Evolutionary conservation across 2,113 vertebrate species (phyloP).

Genomic region (Excalfactoria chinensis): DNA sequence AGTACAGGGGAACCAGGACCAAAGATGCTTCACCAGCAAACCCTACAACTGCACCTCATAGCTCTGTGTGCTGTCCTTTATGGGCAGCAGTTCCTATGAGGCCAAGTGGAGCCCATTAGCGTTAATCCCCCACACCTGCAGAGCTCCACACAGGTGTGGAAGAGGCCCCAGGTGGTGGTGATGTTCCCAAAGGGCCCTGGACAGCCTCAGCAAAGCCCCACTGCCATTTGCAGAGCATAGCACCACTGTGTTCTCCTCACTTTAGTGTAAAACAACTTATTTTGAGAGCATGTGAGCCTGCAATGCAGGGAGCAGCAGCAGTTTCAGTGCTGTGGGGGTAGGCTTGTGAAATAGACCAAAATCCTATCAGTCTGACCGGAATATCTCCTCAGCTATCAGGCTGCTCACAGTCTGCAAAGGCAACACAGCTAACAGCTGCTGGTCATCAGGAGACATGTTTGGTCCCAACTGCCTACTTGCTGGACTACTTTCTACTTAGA

Average conservation of each 20-base stretch:
- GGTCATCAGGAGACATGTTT: not conserved
- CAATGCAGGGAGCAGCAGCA: not conserved
- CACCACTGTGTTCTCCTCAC: not conserved
- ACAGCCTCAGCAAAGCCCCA: not conserved
- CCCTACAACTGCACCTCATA: rapidly evolving
- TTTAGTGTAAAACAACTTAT: not conserved
- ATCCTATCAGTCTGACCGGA: no score
- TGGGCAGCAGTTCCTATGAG: rapidly evolving
- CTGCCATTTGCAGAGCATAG: not conserved
- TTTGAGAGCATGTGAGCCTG: not conserved
- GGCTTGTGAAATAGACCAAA: not conserved
- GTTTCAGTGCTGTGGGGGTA: not conserved
- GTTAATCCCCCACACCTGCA: not conserved
- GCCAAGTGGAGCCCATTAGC: rapidly evolving
- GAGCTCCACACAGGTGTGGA: not conserved
- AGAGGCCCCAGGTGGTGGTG: not conserved
- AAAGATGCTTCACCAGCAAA: rapidly evolving
- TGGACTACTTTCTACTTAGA: no score
- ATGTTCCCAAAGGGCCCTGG: not conserved
- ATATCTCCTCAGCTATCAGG: no score
- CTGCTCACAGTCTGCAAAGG: not conserved
- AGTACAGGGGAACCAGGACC: not conserved
- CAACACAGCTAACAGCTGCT: not conserved
- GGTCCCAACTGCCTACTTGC: not conserved
- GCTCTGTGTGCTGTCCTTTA: rapidly evolving